Percentiles rank a stretch among this genome's conserved stretches.
Conservation (phyloP, 2,888 invertebrate genomes). For the Amphipoea oculea region DNA sequence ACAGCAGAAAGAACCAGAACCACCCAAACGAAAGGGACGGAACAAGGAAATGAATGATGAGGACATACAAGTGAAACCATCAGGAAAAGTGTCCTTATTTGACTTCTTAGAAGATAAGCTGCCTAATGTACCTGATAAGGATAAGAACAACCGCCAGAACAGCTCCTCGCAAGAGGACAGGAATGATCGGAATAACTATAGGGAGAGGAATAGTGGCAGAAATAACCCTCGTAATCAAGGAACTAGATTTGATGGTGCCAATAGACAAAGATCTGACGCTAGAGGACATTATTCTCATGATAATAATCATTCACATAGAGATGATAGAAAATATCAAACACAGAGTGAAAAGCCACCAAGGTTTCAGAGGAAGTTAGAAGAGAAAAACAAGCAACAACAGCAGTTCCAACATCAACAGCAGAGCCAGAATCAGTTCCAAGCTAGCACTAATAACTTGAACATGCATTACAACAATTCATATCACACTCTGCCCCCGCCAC, state of each 20-base stretch:
- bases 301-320: conserved; percentile 80
- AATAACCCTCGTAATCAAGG: conserved; percentile 79
- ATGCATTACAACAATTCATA: conserved; percentile 80
- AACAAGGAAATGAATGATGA: conserved; percentile 88
- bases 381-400: conserved; percentile 85
- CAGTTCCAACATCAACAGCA: conserved; percentile 76
- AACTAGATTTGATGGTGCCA: conserved; percentile 79
- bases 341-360: conserved; percentile 91
- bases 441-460: conserved; percentile 71
- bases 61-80: conserved; percentile 93
- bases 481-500: conserved; percentile 71
- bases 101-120: conserved; percentile 96
- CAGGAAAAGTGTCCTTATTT: conserved; percentile 95
- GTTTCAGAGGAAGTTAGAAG: conserved; percentile 90
- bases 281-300: conserved; percentile 84
- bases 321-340: conserved; percentile 84
- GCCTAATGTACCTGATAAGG: conserved; percentile 90
- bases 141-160: conserved; percentile 79
- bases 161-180: conserved; percentile 79
- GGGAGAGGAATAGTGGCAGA: conserved; percentile 82
- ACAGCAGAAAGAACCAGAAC: conserved; percentile 83
- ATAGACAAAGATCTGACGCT: conserved; percentile 79
- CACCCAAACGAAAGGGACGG: conserved; percentile 86
- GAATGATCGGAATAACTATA: conserved; percentile 79
- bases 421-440: conserved; percentile 71